Conservation (phyloP, 1,140 invertebrate species). For the Drosophila repleta region DNA sequence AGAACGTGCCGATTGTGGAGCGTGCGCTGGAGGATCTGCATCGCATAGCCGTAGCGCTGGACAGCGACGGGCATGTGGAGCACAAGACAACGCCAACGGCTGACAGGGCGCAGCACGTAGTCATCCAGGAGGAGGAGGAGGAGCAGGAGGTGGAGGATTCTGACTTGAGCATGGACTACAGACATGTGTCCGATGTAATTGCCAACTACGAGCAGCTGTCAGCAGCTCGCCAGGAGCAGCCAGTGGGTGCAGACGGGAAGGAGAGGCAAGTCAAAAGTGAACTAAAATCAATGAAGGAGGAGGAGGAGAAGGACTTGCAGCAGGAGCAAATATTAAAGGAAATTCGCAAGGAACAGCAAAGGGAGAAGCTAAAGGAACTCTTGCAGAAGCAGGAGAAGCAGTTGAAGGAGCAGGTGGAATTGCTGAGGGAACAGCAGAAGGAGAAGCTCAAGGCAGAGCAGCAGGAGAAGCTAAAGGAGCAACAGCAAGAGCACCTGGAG, state of each 20-base stretch:
- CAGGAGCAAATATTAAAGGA: neutral
- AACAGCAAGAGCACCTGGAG: neutral
- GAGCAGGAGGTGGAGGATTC: constrained; percentile 12
- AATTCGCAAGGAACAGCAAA: neutral
- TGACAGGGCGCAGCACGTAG: constrained; percentile 55
- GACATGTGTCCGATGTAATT: constrained; percentile 73
- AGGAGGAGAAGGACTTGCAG: constrained; percentile 4
- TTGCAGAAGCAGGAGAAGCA: neutral
- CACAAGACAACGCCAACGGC: constrained; percentile 57
- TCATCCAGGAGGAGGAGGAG: constrained; percentile 55
- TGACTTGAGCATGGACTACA: constrained; percentile 36
- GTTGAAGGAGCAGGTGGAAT: neutral
- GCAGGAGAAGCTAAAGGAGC: neutral
- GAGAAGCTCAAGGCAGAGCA: neutral
- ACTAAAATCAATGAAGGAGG: neutral
- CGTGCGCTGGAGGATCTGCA: constrained; percentile 71
- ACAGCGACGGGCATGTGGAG: constrained; percentile 45
- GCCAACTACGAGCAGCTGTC: constrained; percentile 76
- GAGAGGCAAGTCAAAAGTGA: too few relatives aligned
- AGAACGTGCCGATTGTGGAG: constrained; percentile 79
- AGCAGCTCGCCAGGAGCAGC: constrained; percentile 7
- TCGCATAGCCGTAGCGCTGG: constrained; percentile 57
- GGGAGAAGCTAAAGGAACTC: neutral
- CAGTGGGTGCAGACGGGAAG: too few relatives aligned
- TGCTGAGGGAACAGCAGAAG: neutral